Evolutionary conservation across 2,888 invertebrate genomes (phyloP), one percentile per base, ranked within the genome.

Genomic region (Morpho achilles): DNA sequence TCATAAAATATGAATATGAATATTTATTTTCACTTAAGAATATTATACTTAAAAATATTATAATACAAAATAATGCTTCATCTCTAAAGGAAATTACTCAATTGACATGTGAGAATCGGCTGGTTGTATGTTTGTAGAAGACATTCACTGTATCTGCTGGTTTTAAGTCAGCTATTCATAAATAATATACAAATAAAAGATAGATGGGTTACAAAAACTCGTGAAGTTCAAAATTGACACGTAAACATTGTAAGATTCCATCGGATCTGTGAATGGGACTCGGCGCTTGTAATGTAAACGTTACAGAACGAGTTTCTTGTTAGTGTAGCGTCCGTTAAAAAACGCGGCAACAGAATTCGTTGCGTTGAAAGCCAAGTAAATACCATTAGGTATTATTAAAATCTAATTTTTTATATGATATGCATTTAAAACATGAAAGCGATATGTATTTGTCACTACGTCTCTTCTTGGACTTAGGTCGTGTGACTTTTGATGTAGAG

Each of bases 151-250:
- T 10, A 46, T 44, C 54, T 57, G 52, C 52, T 53, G 51, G 55
- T 49, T 52, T 44, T 22, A 51, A 55, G 50, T 55, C 42, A 56
- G 48, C 48, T 53, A 59, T 55, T 60, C 45, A 60, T 57, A 57
- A 57, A 54, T 42, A 8, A 50, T 43, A 47, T 53, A 53, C 54
- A 57, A 57, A 60, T 60, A 60, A 50, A 54, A 54, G 50, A 55
- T 43, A 43, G 51, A 41, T 42, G 53, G 41, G 50, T 53, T 39
- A 47, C 52, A 53, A 56, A 56, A 56, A 49, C 16, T 46, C 40
- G 51, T 40, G 41, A 56, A 51, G 23, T 52, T 53, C 22, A 41
- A 52, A 47, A 52, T 49, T 56, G 44, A 44, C 23, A 44, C 44
- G 42, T 43, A 48, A 47, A 57, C 39, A 52, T 48, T 52, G 44